Evolutionary conservation across 2,113 vertebrate genomes (phyloP).

Genomic region (Nothobranchius kuhntae): DNA sequence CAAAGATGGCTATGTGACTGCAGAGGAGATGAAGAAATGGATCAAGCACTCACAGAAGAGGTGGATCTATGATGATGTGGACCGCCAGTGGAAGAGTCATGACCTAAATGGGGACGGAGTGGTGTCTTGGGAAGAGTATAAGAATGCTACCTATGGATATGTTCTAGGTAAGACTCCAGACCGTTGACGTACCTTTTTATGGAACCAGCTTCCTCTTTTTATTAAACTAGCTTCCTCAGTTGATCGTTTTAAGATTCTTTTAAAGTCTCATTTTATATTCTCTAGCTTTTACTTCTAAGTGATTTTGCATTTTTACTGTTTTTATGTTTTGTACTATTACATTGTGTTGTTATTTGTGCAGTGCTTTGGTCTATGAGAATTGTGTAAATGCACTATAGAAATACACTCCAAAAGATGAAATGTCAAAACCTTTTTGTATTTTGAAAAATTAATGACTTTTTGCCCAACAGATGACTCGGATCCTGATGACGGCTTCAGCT

Average conservation of each 20-base stretch:
- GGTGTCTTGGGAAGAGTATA: constrained; percentile 97
- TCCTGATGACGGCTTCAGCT: constrained; percentile 94
- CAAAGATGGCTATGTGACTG: constrained; percentile 91
- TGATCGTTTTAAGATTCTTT: no score
- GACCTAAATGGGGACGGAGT: constrained; percentile 92
- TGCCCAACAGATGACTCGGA: constrained; percentile 87
- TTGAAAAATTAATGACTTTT: constrained; percentile 10
- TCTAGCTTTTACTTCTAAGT: no score
- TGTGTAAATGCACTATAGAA: no score
- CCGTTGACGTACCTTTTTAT: no score
- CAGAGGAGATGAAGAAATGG: constrained; percentile 94
- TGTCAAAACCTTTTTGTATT: not conserved
- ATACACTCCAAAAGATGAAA: no score
- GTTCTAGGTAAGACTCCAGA: constrained; percentile 84
- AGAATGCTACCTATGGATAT: constrained; percentile 97
- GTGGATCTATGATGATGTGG: constrained; percentile 97
- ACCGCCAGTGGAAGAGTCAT: constrained; percentile 95
- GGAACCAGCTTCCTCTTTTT: no score
- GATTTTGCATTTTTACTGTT: no score
- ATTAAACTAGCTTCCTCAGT: no score
- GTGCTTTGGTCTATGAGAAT: no score
- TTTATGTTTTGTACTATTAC: no score
- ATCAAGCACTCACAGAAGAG: constrained; percentile 96
- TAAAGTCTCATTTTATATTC: no score
- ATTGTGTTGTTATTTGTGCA: no score